Evolutionary conservation across 2,888 invertebrate genomes (phyloP), one percentile per base, ranked within the genome.

Genomic region (Cataglyphis rosenhaueri): DNA sequence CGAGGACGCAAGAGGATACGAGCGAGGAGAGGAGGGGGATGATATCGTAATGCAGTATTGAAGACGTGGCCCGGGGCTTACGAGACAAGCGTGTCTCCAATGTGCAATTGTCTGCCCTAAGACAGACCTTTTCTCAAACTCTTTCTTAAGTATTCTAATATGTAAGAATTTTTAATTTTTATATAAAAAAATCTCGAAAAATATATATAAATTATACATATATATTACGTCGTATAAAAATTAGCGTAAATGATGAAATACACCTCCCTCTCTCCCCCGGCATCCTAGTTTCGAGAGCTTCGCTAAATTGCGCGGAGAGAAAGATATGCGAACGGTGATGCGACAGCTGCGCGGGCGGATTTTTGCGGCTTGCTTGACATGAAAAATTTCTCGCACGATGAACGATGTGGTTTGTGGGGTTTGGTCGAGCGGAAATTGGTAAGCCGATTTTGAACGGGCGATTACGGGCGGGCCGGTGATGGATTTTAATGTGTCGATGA

Each of bases 11-110:
- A 65, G 41, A 29, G 57, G 79, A 18, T 73, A 83, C 73, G 70
- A 79, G 78, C 38, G 59, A 65, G 66, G 66, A 79, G 81, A 71
- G 76, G 70, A 65, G 68, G 61, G 84, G 79, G 84, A 78, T 66
- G 87, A 90, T 92, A 91, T 90, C 91, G 90, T 92, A 91, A 92
- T 92, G 92, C 89, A 88, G 91, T 91, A 91, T 92, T 90, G 87
- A 85, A 86, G 87, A 90, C 89, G 87, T 87, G 91, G 89, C 91
- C 88, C 83, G 89, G 84, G 84, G 82, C 78, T 83, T 84, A 86
- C 82, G 86, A 90, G 91, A 89, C 87, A 88, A 88, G 86, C 87
- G 85, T 65, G 48, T 18, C 21, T 74, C 35, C 71, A 84, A 85
- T 85, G 85, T 85, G 85, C 89, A 88, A 89, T 88, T 90, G 87